Percentiles rank a stretch among this genome's conserved stretches.
Evolutionary conservation across 2,888 invertebrate species (phyloP).

Genomic region (Lasioglossum pauxillum): DNA sequence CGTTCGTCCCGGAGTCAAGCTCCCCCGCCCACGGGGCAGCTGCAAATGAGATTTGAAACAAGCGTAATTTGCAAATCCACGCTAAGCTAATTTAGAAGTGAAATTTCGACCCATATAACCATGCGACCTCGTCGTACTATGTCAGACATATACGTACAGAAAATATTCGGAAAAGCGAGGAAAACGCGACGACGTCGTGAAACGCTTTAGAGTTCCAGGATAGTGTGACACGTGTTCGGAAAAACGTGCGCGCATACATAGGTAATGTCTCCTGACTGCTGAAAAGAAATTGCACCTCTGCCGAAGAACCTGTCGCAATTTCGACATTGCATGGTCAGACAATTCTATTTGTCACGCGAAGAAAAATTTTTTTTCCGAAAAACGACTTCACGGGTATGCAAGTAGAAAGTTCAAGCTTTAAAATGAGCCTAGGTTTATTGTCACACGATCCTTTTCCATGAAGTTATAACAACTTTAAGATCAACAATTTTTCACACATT

Average conservation of each 20-base stretch:
- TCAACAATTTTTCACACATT: too few relatives aligned
- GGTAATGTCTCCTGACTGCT: background rate
- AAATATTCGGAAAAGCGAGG: constrained; percentile 26
- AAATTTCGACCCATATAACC: constrained; percentile 16
- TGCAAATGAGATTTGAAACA: constrained; percentile 15
- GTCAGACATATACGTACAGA: background rate
- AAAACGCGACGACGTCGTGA: background rate
- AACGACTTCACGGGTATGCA: too few relatives aligned
- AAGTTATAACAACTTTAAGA: too few relatives aligned
- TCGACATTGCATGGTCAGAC: too few relatives aligned
- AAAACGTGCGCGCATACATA: background rate
- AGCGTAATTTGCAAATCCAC: constrained; percentile 25
- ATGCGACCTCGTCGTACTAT: background rate
- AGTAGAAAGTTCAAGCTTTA: too few relatives aligned
- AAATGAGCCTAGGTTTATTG: background rate
- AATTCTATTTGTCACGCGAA: too few relatives aligned
- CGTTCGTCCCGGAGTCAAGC: background rate
- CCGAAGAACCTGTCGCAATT: too few relatives aligned
- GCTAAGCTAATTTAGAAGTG: constrained; percentile 28
- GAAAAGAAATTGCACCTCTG: too few relatives aligned
- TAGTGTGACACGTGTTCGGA: background rate
- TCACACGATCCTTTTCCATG: too few relatives aligned
- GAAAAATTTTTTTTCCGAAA: too few relatives aligned
- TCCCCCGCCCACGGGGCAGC: background rate
- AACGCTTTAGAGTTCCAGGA: background rate